These are phyloP conservation scores for Nothocercus nigrocapillus DNA, from an alignment of 2,113 vertebrate species.

Conservation along the genomic window DNA sequence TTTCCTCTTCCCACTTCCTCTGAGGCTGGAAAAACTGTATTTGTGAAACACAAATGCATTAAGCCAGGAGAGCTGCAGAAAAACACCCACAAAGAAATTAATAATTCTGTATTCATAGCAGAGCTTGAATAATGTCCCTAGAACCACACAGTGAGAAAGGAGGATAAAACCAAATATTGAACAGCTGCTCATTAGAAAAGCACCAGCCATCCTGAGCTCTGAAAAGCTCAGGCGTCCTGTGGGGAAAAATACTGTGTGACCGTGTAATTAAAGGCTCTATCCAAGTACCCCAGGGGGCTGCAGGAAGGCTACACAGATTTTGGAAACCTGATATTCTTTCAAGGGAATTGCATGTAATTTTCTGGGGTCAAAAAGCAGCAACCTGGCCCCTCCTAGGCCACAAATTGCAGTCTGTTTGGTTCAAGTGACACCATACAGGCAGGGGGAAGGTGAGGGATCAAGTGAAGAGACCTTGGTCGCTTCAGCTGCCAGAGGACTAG, in stretches of 20 bases:
- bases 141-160: background rate
- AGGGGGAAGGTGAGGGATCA: background rate
- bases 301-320: background rate
- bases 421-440: background rate
- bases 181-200: conserved; percentile 49
- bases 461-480: background rate
- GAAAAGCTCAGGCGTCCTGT: background rate
- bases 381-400: background rate
- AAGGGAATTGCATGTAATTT: background rate
- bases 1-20: background rate
- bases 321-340: background rate
- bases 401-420: background rate
- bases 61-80: background rate
- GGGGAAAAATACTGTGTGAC: background rate
- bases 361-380: background rate
- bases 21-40: conserved; percentile 3
- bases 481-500: background rate
- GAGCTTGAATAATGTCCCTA: conserved; percentile 18
- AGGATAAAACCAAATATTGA: conserved; percentile 57
- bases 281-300: background rate
- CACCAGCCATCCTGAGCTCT: conserved; percentile 1
- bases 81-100: conserved; percentile 1
- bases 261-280: background rate
- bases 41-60: background rate
- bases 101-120: conserved; percentile 35